Base-by-base conservation (phyloP, 2,888 invertebrate species). In the Ischnus inquisitorius region DNA sequence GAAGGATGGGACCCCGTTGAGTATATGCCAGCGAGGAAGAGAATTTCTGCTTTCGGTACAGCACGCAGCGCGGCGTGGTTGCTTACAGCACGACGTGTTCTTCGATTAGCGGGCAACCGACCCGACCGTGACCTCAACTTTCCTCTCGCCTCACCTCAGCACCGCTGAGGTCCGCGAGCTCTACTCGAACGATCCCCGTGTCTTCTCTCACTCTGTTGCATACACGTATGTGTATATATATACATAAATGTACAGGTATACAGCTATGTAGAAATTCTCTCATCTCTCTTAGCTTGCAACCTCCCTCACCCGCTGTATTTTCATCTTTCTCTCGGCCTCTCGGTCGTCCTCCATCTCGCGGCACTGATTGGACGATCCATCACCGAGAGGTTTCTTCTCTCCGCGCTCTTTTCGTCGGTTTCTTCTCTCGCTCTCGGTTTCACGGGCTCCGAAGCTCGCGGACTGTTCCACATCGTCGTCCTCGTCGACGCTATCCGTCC, bases 331-430 rank as follows among this genome's bases (percentile, higher is more conserved):
- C 86, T 80, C 87, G 88, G 84, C 83, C 89, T 90, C 90, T 87
- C 87, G 89, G 89, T 89, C 89, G 92, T 92, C 92, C 92, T 93
- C 92, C 93, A 93, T 93, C 93, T 93, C 93, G 92, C 93, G 93
- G 94, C 94, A 94, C 94, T 94, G 95, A 95, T 95, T 95, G 95
- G 95, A 94, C 94, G 94, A 95, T 95, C 95, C 95, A 95, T 95
- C 95, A 95, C 94, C 91, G 91, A 91, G 90, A 88, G 92, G 85
- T 87, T 86, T 88, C 84, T 79, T 71, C 82, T 67, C 84, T 84
- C 85, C 78, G 79, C 85, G 57, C 79, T 75, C 79, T 77, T 54
- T 80, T 78, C 82, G 79, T 82, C 84, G 79, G 64, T 39, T 64
- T 83, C 68, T 39, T 62, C 48, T 28, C 60, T 51, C 34, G 64